Evolutionary conservation across 2,113 vertebrate species (phyloP), one percentile per base, ranked within the genome.

Genomic region (Collichthys lucidus): DNA sequence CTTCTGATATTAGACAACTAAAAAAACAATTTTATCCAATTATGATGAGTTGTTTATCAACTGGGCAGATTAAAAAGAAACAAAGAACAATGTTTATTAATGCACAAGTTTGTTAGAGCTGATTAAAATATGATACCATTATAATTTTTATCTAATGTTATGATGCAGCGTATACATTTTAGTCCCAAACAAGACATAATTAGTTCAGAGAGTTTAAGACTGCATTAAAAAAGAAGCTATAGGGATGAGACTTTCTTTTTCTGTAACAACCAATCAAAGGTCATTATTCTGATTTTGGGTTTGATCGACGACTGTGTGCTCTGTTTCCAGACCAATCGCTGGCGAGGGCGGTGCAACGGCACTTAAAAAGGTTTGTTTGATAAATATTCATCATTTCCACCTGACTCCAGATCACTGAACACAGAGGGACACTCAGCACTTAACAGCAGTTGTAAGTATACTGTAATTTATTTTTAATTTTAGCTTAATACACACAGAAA

Each of bases 271-370:
- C 90, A 92, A 91, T 92, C 83, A 85, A 31, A 80, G 70, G 72
- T 88, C 63, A 83, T 31, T 81, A 64, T 84, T 87, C 35, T 66
- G 61, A 67, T 65, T 70, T 40, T 47, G 42, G 14, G 56, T 68
- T 87, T 87, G 53, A 87, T 84, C 55, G 66, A n/a, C 56, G 24
- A 29, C 68, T 84, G 15, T 84, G 59, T 82, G 50, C 74, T 79
- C 84, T 49, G 53, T 60, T 80, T 79, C 12, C 81, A 89, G 91
- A 74, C 93, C 91, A 92, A 93, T 93, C 90, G 26, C 20, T 66
- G 78, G 70, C 3, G 80, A 89, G 89, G 91, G 92, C 87, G 92
- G 91, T 77, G 86, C 91, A 64, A 67, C 84, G 5, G 11, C 47
- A 10, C 61, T 88, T 85, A 79, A 93, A 88, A 91, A 72, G 35